These are phyloP conservation scores for Pemphigus obesinymphae DNA, from an alignment of 1,140 invertebrate species.

Conservation along the genomic window DNA sequence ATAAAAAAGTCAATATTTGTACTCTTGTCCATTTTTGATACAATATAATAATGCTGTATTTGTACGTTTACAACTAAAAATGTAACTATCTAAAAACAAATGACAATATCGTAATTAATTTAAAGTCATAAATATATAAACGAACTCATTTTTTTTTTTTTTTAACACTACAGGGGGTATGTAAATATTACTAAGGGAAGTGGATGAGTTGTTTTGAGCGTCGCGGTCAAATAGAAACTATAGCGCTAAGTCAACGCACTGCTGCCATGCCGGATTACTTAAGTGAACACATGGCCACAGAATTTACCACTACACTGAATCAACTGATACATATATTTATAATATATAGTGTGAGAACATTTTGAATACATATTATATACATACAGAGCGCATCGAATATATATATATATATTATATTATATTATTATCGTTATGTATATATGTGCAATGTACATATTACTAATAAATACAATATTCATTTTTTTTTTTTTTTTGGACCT, in stretches of 20 bases:
- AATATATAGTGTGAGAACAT: neutral
- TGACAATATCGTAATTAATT: neutral
- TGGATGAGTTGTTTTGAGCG: conserved; percentile 12
- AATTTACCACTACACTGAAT: neutral
- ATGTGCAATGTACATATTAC: too few species aligned
- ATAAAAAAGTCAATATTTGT: conserved; percentile 16
- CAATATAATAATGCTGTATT: too few species aligned
- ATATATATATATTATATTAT: too few species aligned
- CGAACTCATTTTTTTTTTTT: neutral
- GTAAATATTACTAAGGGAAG: neutral
- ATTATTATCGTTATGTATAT: too few species aligned
- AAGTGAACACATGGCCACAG: conserved; percentile 22
- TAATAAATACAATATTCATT: too few species aligned
- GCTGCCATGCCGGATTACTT: conserved; percentile 3
- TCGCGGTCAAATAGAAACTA: neutral
- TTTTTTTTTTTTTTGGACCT: too few species aligned
- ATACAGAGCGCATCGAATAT: neutral
- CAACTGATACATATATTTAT: neutral
- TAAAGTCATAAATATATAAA: neutral
- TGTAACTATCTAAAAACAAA: neutral
- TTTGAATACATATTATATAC: neutral
- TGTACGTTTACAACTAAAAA: neutral
- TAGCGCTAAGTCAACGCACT: conserved; percentile 2
- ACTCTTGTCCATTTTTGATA: conserved; percentile 6
- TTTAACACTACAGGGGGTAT: neutral